Evolutionary conservation across 2,888 invertebrate genomes (phyloP).

Genomic region (Diaphora mendica): DNA sequence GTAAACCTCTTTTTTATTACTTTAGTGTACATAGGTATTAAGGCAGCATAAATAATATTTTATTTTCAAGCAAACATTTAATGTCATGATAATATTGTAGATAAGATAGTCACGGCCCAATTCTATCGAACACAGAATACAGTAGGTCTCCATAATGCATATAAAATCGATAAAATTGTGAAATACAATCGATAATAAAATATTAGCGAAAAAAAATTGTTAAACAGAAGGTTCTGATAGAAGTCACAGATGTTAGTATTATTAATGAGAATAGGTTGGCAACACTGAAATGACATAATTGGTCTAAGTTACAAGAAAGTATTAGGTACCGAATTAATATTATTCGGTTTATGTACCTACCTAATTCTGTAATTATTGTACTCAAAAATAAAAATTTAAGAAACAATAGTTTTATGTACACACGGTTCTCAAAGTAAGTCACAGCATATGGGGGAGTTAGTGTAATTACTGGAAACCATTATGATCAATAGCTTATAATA

Average conservation of each 20-base stretch:
- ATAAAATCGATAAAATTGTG: not conserved
- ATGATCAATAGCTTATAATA: no score
- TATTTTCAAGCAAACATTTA: slow-evolving; percentile 39
- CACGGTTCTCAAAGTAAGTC: not conserved
- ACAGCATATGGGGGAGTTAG: no score
- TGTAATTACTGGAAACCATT: no score
- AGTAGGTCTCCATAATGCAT: slow-evolving; percentile 1
- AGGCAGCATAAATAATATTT: slow-evolving; percentile 41
- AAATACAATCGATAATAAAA: not conserved
- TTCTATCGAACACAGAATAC: slow-evolving; percentile 34
- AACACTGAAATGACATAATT: not conserved
- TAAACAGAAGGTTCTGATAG: not conserved
- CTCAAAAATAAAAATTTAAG: no score
- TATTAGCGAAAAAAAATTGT: not conserved
- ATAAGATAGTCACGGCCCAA: slow-evolving; percentile 63
- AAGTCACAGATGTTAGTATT: not conserved
- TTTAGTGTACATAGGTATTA: not conserved
- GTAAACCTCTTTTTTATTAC: not conserved
- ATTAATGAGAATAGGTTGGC: not conserved
- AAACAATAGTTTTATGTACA: not conserved
- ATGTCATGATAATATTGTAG: slow-evolving; percentile 49
- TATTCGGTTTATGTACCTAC: no score
- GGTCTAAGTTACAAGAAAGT: not conserved
- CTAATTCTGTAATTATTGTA: no score
- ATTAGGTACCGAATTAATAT: not conserved